A percentile compares a stretch with the other conserved stretches of the same genome.
These are phyloP conservation scores for Philotrypesis tridentata DNA, from an alignment of 1,140 invertebrate genomes.

Conservation along the genomic window DNA sequence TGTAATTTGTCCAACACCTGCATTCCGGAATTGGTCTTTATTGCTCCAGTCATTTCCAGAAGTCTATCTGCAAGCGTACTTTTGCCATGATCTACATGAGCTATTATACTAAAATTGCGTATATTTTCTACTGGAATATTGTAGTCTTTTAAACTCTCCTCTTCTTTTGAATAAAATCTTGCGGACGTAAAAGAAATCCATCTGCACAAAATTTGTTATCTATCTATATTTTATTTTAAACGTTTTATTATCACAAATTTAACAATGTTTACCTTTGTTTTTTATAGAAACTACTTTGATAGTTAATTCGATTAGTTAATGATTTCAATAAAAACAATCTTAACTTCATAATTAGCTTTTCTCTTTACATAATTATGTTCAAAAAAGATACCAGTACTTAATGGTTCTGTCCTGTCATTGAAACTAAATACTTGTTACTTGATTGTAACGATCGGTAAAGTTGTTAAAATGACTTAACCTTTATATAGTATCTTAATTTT, in stretches of 20 bases:
- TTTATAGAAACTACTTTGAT: neutral
- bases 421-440: no score
- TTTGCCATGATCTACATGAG: constrained; percentile 98
- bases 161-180: constrained; percentile 52
- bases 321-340: neutral
- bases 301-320: neutral
- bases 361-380: neutral
- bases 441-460: neutral
- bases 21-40: constrained; percentile 79
- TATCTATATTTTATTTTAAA: neutral
- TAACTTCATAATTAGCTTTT: constrained; percentile 7
- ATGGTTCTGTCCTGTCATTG: no score
- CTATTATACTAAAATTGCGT: constrained; percentile 96
- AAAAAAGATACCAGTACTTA: neutral
- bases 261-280: constrained; percentile 19
- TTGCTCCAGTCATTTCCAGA: constrained; percentile 91
- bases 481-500: no score
- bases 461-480: neutral
- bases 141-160: constrained; percentile 54
- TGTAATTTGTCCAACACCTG: constrained; percentile 92
- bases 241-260: neutral
- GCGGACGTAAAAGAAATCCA: neutral
- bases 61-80: constrained; percentile 95
- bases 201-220: constrained; percentile 29
- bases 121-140: constrained; percentile 81